These are phyloP conservation scores for Yponomeuta malinellus DNA, from an alignment of 2,888 invertebrate genomes.

Conservation along the genomic window DNA sequence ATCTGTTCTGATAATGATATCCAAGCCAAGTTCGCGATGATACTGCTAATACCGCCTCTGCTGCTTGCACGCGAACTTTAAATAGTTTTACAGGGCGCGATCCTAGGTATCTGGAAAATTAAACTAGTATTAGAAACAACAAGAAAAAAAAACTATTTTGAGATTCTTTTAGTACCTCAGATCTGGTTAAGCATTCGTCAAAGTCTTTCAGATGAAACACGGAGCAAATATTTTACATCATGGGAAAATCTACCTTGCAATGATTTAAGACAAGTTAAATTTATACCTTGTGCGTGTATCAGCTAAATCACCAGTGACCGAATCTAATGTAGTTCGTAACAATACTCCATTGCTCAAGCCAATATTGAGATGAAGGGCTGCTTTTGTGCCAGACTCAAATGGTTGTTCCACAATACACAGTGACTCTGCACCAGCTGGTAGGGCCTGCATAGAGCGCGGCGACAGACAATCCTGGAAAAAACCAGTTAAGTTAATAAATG, in stretches of 20 bases:
- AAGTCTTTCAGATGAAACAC: slow-evolving; percentile 78
- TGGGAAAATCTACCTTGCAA: slow-evolving; percentile 27
- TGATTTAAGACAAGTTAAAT: neutral
- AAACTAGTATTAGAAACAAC: neutral
- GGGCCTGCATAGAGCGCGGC: slow-evolving; percentile 95
- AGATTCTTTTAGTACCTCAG: slow-evolving; percentile 38
- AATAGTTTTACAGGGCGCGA: slow-evolving; percentile 97
- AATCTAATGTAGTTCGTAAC: slow-evolving; percentile 94
- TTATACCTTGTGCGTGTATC: slow-evolving; percentile 92
- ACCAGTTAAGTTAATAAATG: neutral
- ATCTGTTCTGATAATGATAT: slow-evolving; percentile 97
- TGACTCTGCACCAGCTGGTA: slow-evolving; percentile 97
- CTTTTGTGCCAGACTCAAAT: slow-evolving; percentile 80
- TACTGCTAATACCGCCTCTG: slow-evolving; percentile 97
- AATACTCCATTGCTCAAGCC: slow-evolving; percentile 98
- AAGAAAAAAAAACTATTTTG: too few relatives aligned
- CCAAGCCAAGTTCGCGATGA: slow-evolving; percentile 98
- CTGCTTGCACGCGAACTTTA: slow-evolving; percentile 95
- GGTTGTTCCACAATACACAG: slow-evolving; percentile 94
- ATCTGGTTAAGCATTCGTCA: slow-evolving; percentile 74
- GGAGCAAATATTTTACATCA: slow-evolving; percentile 69
- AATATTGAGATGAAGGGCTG: slow-evolving; percentile 93
- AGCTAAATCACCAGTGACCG: slow-evolving; percentile 96
- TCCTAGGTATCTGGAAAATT: slow-evolving; percentile 85
- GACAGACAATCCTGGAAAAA: slow-evolving; percentile 88